Base-by-base conservation (phyloP, 2,888 invertebrate genomes). In the Sipunculus nudus region DNA sequence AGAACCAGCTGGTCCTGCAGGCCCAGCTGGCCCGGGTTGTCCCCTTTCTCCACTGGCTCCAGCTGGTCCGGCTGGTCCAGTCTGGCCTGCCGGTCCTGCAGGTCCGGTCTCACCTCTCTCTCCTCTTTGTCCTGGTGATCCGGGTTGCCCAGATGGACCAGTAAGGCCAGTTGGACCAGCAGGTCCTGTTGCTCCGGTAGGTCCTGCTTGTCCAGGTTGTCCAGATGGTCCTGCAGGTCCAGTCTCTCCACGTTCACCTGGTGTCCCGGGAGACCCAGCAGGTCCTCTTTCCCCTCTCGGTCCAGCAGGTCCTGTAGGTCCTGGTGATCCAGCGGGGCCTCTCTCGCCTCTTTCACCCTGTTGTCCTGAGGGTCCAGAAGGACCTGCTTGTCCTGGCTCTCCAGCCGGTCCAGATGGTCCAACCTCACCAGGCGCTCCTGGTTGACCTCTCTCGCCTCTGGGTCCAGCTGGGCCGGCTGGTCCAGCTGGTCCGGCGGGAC, bases 401-500 rank as follows among this genome's bases (percentile, higher is more conserved):
- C 63, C 57, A 49, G 49, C 31, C 21, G 49, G 29, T 21, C 57
- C 57, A 8, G 49, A 49, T 2, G 49, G 40, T 39, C 57, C 57
- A 21, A 32, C 29, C 35, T 41, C 43, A n/a, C 21, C n/a, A 35
- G 19, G 48, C 56, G 16, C 16, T 35, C 16, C 16, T 13, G 10
- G 10, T 35, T 35, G 10, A 13, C 16, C 16, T 35, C 38, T 35
- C 10, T 13, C 16, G 10, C 32, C 32, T 48, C 8, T 5, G 19
- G 31, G 13, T 13, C 50, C 52, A 8, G 57, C 26, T 53, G 58
- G 56, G 38, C 62, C 62, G 28, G 52, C 6, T 10, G 58, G 52
- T 29, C 62, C 62, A 31, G 48, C 21, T 8, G 40, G 60, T 21
- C 75, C 75, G 19, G 62, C 19, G 38, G 43, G 19, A 26, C 68